phyloP scores from a whole-genome alignment of 2,113 vertebrate species.

The Rhinoderma darwinii region DNA sequence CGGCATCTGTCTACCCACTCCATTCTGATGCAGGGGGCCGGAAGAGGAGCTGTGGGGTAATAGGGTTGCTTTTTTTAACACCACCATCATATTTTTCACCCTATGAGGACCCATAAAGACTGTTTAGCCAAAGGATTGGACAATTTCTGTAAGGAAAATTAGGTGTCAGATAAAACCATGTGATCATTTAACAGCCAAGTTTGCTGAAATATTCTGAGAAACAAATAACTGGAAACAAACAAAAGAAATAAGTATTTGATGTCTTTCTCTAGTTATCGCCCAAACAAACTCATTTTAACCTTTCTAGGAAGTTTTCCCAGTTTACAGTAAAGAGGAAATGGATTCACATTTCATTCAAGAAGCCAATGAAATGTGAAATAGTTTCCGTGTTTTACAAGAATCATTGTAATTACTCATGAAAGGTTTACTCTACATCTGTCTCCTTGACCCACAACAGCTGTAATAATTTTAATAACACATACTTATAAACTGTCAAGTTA shows the following conservation, averaged over 20 bases:
- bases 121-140: not conserved
- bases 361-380: slow-evolving; percentile 70
- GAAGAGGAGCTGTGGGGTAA: not conserved
- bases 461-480: slow-evolving; percentile 42
- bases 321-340: slow-evolving; percentile 65
- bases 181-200: not conserved
- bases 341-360: slow-evolving; percentile 65
- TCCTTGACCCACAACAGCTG: slow-evolving; percentile 52
- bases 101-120: not conserved
- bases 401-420: slow-evolving; percentile 55
- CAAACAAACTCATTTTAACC: slow-evolving; percentile 38
- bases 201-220: not conserved
- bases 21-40: not conserved
- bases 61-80: not conserved
- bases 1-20: not conserved
- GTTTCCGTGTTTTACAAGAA: slow-evolving; percentile 60
- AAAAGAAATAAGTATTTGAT: not conserved
- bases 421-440: slow-evolving; percentile 48
- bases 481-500: slow-evolving; percentile 49
- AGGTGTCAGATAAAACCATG: not conserved
- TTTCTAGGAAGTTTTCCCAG: slow-evolving; percentile 42
- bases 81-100: not conserved
- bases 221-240: not conserved
- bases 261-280: slow-evolving; percentile 13
- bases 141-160: not conserved